Conservation (phyloP, 1,140 invertebrate genomes). For the Drosophila melanogaster region DNA sequence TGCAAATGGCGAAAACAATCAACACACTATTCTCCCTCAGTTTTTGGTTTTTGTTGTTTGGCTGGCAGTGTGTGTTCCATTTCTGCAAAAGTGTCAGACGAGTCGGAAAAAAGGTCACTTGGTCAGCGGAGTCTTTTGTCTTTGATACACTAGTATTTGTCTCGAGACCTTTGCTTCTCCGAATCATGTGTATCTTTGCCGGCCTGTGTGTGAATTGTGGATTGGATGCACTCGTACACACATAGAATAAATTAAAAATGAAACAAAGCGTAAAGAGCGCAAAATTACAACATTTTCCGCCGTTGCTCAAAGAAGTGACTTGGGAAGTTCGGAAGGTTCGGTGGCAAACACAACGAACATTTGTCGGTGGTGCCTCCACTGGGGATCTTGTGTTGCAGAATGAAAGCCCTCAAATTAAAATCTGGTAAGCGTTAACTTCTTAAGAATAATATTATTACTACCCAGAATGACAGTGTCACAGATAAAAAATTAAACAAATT, state of each 20-base stretch:
- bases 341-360: constrained; percentile 36
- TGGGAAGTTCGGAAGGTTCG: constrained; percentile 35
- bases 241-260: constrained; percentile 81
- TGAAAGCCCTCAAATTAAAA: background rate
- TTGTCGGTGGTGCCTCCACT: background rate
- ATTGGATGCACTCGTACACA: constrained; percentile 64
- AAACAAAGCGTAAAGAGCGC: constrained; percentile 83
- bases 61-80: constrained; percentile 48
- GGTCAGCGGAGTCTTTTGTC: constrained; percentile 74
- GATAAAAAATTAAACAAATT: background rate
- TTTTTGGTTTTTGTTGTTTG: constrained; percentile 1
- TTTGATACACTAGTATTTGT: constrained; percentile 38
- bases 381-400: background rate
- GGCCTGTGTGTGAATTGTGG: constrained; percentile 55
- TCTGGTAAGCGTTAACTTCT: background rate
- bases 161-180: constrained; percentile 64
- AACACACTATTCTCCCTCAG: constrained; percentile 24
- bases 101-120: constrained; percentile 72
- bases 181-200: constrained; percentile 24
- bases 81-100: constrained; percentile 75
- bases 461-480: background rate
- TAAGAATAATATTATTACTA: background rate
- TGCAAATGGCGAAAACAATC: constrained; percentile 58
- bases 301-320: constrained; percentile 71
- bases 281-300: constrained; percentile 79